Evolutionary conservation across 2,888 invertebrate genomes (phyloP).

Genomic region (Apeira syringaria): DNA sequence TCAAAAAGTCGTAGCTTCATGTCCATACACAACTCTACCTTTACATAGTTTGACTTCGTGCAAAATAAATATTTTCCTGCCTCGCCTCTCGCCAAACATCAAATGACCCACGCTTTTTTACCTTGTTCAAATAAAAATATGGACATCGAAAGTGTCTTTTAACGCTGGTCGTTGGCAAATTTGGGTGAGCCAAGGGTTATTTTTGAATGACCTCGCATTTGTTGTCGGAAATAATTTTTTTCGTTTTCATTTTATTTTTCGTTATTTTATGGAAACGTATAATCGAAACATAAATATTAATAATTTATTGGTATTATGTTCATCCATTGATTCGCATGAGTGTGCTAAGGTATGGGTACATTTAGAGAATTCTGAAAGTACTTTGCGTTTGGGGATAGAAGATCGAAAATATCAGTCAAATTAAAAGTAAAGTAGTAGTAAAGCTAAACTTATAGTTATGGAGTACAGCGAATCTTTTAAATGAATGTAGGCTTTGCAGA

Average conservation of each 20-base stretch:
- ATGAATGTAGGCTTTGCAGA: too few relatives aligned
- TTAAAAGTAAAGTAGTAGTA: too few relatives aligned
- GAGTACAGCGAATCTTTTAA: too few relatives aligned
- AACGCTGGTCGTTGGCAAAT: constrained; percentile 34
- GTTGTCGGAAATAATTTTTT: constrained; percentile 33
- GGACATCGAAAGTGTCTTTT: constrained; percentile 27
- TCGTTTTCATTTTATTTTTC: constrained; percentile 19
- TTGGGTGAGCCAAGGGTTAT: constrained; percentile 34
- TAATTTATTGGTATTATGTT: too few relatives aligned
- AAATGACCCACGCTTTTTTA: constrained; percentile 37
- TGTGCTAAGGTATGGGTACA: too few relatives aligned
- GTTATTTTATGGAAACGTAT: constrained; percentile 10
- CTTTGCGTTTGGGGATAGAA: too few relatives aligned
- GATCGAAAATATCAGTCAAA: too few relatives aligned
- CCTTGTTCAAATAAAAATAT: constrained; percentile 31
- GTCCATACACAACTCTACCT: constrained; percentile 28
- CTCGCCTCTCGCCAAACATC: constrained; percentile 39
- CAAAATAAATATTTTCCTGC: constrained; percentile 53
- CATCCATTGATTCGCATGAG: too few relatives aligned
- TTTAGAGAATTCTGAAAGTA: too few relatives aligned
- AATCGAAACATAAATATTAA: too few relatives aligned
- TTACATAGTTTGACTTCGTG: constrained; percentile 37
- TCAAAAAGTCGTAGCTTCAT: constrained; percentile 22
- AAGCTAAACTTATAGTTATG: too few relatives aligned
- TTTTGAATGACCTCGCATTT: constrained; percentile 33